Percentiles rank a stretch among this genome's conserved stretches.
Evolutionary conservation across 2,888 invertebrate species (phyloP).

Genomic region (Hesperia comma): DNA sequence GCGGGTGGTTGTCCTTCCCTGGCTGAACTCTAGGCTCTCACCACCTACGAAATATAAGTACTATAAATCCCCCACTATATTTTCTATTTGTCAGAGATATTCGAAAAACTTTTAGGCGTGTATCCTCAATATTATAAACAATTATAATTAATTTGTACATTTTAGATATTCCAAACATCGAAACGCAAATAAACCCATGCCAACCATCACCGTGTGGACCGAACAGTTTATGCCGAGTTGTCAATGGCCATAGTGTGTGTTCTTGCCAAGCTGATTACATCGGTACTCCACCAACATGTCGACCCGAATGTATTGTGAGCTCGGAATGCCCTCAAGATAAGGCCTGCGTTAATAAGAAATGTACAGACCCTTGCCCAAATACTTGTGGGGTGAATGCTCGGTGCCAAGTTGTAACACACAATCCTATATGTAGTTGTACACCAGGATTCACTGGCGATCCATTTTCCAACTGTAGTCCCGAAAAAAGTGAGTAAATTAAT

Average conservation of each 20-base stretch:
- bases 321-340: constrained; percentile 92
- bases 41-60: too few species aligned
- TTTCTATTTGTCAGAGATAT: too few species aligned
- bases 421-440: constrained; percentile 93
- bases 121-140: too few species aligned
- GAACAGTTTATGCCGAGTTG: constrained; percentile 90
- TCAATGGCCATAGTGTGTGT: constrained; percentile 91
- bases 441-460: constrained; percentile 92
- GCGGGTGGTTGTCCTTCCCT: too few species aligned
- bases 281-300: constrained; percentile 91
- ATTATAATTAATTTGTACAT: constrained; percentile 1
- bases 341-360: constrained; percentile 92
- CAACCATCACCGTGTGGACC: constrained; percentile 93
- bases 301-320: constrained; percentile 93
- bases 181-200: constrained; percentile 84
- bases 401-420: constrained; percentile 93
- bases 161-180: constrained; percentile 54
- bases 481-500: constrained; percentile 80
- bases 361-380: constrained; percentile 91
- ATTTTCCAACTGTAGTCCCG: constrained; percentile 86
- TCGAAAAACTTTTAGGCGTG: too few species aligned
- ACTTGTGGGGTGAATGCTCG: constrained; percentile 92
- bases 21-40: too few species aligned
- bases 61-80: too few species aligned
- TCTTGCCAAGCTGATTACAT: constrained; percentile 90